Conservation (phyloP, 2,113 vertebrate genomes). For the Jacana jacana region DNA sequence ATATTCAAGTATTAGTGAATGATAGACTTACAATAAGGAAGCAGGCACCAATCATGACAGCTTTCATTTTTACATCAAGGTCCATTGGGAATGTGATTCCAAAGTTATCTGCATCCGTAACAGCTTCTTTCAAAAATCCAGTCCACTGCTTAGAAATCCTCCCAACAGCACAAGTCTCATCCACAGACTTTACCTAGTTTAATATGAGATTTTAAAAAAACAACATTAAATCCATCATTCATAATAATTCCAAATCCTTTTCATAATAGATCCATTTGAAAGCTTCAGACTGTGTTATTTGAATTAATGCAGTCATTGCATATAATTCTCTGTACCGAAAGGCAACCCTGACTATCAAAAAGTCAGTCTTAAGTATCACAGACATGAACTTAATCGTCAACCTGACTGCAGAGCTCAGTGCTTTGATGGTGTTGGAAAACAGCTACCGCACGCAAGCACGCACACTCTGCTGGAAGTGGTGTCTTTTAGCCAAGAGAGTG, state of each 20-base stretch:
- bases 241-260: not conserved
- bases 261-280: not conserved
- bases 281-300: not conserved
- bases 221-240: not conserved
- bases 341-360: not conserved
- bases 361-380: not conserved
- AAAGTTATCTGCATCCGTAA: constrained; percentile 91
- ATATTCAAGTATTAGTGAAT: not conserved
- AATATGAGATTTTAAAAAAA: not conserved
- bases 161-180: constrained; percentile 82
- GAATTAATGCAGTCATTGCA: not conserved
- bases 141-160: constrained; percentile 94
- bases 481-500: not conserved
- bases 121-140: constrained; percentile 82
- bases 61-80: constrained; percentile 92
- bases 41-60: constrained; percentile 90
- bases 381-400: not conserved
- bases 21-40: constrained; percentile 90
- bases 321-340: not conserved
- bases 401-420: not conserved
- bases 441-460: not conserved
- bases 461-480: not conserved
- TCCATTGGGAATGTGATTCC: constrained; percentile 91
- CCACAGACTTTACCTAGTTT: constrained; percentile 83
- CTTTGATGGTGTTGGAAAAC: not conserved